phyloP scores from a whole-genome alignment of 2,888 invertebrate genomes.

The Lapara coniferarum region DNA sequence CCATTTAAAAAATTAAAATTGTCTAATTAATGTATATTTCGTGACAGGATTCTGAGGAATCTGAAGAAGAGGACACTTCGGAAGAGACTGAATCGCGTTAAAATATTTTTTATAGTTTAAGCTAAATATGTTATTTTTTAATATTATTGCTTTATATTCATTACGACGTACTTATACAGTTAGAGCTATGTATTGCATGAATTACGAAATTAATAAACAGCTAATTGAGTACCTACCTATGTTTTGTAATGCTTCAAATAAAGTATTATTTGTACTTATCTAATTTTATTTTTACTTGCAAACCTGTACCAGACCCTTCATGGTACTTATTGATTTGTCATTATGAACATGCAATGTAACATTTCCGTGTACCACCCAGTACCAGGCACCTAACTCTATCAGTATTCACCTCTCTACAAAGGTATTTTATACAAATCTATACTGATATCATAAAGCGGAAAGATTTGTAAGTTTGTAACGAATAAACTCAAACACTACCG shows the following conservation, averaged over 20 bases:
- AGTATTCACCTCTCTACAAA: slow-evolving; percentile 45
- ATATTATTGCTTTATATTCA: not conserved
- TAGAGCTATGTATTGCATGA: not conserved
- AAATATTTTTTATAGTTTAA: slow-evolving; percentile 36
- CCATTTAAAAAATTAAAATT: too few species aligned
- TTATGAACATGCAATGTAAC: slow-evolving; percentile 30
- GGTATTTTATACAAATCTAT: slow-evolving; percentile 1
- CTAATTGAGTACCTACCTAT: not conserved
- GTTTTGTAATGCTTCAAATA: not conserved
- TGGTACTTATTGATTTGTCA: slow-evolving; percentile 32
- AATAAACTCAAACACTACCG: too few species aligned
- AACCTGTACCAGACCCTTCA: slow-evolving; percentile 20
- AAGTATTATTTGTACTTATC: not conserved
- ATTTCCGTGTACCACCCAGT: slow-evolving; percentile 41
- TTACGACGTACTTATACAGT: not conserved
- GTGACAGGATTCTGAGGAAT: slow-evolving; percentile 66
- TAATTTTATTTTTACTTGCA: slow-evolving; percentile 4
- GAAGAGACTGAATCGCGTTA: slow-evolving; percentile 74
- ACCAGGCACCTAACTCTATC: slow-evolving; percentile 44
- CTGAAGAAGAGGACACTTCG: slow-evolving; percentile 64
- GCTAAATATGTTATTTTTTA: not conserved
- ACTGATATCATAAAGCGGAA: too few species aligned
- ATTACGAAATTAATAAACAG: not conserved
- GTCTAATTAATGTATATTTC: slow-evolving; percentile 20
- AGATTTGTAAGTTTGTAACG: too few species aligned